Base-by-base conservation (phyloP, 37 sponge, comb jelly and placozoan species). In the Oopsacas minuta region DNA sequence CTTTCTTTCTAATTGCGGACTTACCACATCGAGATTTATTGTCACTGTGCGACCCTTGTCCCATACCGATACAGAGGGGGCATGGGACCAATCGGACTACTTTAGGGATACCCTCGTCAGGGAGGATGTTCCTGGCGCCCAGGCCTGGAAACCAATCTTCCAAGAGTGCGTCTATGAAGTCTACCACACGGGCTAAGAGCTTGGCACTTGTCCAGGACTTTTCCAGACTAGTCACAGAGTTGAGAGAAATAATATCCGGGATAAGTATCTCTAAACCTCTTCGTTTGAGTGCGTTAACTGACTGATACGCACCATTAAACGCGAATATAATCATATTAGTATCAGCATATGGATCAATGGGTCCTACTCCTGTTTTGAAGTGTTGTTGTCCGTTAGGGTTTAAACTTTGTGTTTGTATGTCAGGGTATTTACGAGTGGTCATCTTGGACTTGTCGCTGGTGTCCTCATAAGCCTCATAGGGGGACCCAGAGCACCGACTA, bases 61-160 rank as follows among this genome's bases (percentile, higher is more conserved):
- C 52, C 22, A 30, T 5, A 0, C 35, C 89, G 84, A 90, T 87
- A 52, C 96, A 95, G 75, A 85, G 88, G 0, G 96, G 93, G 37
- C 96, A 95, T 8, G 96, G 93, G 37, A 95, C 87, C 30, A 95
- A 84, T 30, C 93, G 85, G 52, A 89, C 90, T 37, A 95, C 90
- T 39, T 89, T 91, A 23, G 96, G 96, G 25, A 90, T 87, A 34
- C 52, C 52, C 22, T 81, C 81, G 32, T 84, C 87, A 7, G 46
- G 87, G 23, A 36, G 38, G 22, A 87, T 88, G 37, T 91, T 88
- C 34, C 90, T 30, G 0, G 89, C 82, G 7, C 92, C 92, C 0
- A 95, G 87, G 0, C 93, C 95, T n/a, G 91, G 90, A 87, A 86
- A 95, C 95, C 95, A 95, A 52, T 95, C 95, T 84, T 94, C 93